A percentile compares a stretch with the other conserved stretches of the same genome.
phyloP scores from a whole-genome alignment of 2,113 vertebrate genomes.

The Callorhinus ursinus region DNA sequence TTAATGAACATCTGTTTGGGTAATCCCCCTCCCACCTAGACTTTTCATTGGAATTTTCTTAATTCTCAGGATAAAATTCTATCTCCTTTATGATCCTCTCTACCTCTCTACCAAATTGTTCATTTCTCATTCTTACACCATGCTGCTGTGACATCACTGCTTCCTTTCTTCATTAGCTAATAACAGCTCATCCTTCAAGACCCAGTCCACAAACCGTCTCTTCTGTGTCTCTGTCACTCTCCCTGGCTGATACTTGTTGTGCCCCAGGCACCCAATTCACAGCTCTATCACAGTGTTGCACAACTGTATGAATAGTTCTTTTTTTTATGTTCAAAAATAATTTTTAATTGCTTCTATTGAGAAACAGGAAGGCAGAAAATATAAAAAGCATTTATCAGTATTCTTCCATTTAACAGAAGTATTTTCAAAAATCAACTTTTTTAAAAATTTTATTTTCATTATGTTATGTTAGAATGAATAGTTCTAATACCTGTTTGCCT shows the following conservation, averaged over 20 bases:
- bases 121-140: background rate
- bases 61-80: background rate
- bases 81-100: background rate
- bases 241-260: background rate
- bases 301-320: background rate
- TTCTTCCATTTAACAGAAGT: slow-evolving; percentile 16
- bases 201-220: background rate
- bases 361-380: background rate
- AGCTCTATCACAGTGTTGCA: background rate
- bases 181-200: background rate
- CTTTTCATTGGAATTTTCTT: background rate
- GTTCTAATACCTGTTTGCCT: background rate
- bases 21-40: background rate
- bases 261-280: background rate
- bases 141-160: background rate
- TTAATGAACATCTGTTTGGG: background rate
- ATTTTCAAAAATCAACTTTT: slow-evolving; percentile 21
- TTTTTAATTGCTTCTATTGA: background rate
- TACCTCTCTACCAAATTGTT: background rate
- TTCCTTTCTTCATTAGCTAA: background rate
- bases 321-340: background rate
- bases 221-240: background rate
- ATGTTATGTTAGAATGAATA: background rate
- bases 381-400: background rate
- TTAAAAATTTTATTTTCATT: no score